Conservation (phyloP, 2,797 vertebrate species). For the Novumbra hubbsi region DNA sequence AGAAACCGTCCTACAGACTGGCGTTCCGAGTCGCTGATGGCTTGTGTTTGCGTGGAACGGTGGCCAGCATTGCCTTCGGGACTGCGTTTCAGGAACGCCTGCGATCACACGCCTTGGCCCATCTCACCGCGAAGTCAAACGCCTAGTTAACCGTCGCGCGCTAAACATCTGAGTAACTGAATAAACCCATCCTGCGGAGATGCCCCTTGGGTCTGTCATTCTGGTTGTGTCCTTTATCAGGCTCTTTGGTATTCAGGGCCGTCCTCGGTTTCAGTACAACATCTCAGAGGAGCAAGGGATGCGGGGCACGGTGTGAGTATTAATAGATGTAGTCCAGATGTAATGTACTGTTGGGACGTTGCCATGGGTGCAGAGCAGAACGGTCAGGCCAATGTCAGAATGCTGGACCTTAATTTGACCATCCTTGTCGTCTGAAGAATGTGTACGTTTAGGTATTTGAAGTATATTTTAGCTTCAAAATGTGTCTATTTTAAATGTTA, state of each 20-base stretch:
- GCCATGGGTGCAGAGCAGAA: not conserved
- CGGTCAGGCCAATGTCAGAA: not conserved
- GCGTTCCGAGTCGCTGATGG: not conserved
- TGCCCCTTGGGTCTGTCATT: constrained; percentile 23
- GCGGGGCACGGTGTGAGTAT: constrained; percentile 24
- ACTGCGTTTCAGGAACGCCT: not conserved
- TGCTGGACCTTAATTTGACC: too few relatives aligned
- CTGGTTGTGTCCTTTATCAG: constrained; percentile 24
- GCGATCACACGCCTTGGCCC: not conserved
- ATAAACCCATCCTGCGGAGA: constrained; percentile 14
- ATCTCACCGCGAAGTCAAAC: constrained; percentile 12
- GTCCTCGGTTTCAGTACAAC: constrained; percentile 18
- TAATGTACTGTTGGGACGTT: constrained; percentile 26
- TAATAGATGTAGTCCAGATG: constrained; percentile 37
- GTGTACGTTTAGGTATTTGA: too few relatives aligned
- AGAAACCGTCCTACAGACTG: constrained; percentile 22
- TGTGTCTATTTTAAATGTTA: too few relatives aligned
- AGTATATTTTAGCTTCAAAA: too few relatives aligned
- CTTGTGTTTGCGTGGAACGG: not conserved
- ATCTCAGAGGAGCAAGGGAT: constrained; percentile 17
- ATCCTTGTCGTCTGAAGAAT: too few relatives aligned
- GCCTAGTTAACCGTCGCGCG: not conserved
- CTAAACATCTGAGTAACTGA: constrained; percentile 27
- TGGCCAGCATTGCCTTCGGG: not conserved
- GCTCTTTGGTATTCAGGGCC: constrained; percentile 15